phyloP scores from a whole-genome alignment of 2,113 vertebrate genomes.

The Crotalus helleri region DNA sequence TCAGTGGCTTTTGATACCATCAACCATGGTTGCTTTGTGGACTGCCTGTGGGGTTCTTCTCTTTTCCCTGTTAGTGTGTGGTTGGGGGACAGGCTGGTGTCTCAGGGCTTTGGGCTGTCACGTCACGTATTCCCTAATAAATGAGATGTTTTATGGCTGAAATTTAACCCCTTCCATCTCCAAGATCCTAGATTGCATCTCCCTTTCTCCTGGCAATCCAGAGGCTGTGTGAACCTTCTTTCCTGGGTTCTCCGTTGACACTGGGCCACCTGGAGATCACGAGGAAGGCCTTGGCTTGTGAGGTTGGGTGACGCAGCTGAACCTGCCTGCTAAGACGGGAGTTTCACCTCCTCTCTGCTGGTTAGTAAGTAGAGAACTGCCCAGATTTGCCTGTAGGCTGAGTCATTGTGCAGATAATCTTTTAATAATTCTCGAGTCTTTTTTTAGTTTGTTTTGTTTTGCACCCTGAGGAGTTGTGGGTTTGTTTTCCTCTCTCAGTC shows the following conservation, averaged over 20 bases:
- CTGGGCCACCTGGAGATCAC: neutral
- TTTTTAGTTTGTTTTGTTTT: neutral
- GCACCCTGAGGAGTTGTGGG: neutral
- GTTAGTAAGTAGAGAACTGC: neutral
- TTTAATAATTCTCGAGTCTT: neutral
- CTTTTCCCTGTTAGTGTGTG: neutral
- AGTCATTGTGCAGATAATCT: neutral
- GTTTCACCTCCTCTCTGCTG: neutral
- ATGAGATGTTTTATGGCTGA: neutral
- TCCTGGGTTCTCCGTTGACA: neutral
- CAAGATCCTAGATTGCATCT: neutral
- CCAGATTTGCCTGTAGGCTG: neutral
- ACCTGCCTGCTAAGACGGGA: neutral
- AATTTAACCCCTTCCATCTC: neutral
- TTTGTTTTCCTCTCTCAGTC: neutral
- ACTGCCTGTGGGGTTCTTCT: neutral
- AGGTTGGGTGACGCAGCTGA: neutral
- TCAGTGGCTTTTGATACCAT: neutral
- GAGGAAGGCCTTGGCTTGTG: neutral
- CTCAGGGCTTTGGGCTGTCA: fast-evolving
- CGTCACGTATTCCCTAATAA: neutral
- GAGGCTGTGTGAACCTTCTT: neutral
- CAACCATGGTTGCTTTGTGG: neutral
- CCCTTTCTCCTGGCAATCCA: neutral
- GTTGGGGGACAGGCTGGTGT: neutral